A percentile compares a stretch with the other conserved stretches of the same genome.
phyloP scores from a whole-genome alignment of 2,888 invertebrate species.

The Linnaemya tessellans region DNA sequence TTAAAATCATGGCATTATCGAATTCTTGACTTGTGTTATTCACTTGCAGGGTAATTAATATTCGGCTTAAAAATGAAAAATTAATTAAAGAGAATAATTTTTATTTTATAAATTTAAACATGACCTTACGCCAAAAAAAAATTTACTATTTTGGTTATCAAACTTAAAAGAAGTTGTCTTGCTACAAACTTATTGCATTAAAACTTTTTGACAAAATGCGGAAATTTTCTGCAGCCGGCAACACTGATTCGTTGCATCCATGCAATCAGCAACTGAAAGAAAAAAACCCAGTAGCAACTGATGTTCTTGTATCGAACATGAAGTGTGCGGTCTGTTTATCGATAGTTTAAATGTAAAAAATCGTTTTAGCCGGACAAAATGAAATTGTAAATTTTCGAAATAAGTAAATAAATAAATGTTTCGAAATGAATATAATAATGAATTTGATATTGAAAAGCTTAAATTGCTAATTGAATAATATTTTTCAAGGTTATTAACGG shows the following conservation, averaged over 20 bases:
- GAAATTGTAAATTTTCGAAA: slow-evolving; percentile 64
- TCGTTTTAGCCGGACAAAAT: slow-evolving; percentile 70
- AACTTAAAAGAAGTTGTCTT: too few species aligned
- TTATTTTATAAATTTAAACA: too few species aligned
- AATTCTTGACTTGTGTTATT: too few species aligned
- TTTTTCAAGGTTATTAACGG: slow-evolving; percentile 48
- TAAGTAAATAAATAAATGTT: neutral
- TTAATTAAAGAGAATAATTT: too few species aligned
- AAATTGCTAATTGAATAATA: slow-evolving; percentile 51
- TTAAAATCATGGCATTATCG: too few species aligned
- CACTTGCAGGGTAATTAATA: too few species aligned
- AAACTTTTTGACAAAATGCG: too few species aligned
- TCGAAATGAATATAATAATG: slow-evolving; percentile 5
- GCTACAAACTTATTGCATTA: too few species aligned
- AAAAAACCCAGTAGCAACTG: slow-evolving; percentile 70
- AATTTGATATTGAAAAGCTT: slow-evolving; percentile 33
- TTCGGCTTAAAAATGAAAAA: too few species aligned
- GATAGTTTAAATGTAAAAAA: slow-evolving; percentile 70
- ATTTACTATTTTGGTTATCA: too few species aligned
- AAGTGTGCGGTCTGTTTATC: slow-evolving; percentile 70
- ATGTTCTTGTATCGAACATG: slow-evolving; percentile 71
- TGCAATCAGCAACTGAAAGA: neutral
- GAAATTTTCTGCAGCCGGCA: neutral
- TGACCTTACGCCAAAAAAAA: too few species aligned
- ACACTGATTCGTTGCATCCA: slow-evolving; percentile 4